Evolutionary conservation across 2,888 invertebrate genomes (phyloP).

Genomic region (Leptothorax acervorum): DNA sequence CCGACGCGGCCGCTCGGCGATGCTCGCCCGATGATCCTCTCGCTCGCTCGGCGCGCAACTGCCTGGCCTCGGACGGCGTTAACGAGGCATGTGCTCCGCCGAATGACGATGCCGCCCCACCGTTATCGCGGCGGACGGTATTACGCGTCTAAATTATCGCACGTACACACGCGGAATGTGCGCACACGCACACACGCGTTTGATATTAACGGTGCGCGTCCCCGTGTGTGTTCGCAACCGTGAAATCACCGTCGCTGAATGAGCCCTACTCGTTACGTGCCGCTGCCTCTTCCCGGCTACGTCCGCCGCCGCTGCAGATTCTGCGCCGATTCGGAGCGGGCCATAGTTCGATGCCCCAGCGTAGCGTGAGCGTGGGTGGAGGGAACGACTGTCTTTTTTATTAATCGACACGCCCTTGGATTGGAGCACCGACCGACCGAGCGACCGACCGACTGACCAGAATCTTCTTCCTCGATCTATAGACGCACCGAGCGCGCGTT

Average conservation of each 20-base stretch:
- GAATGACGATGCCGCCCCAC: conserved; percentile 39
- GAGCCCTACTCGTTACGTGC: conserved; percentile 66
- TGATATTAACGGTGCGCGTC: background rate
- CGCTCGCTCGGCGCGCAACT: conserved; percentile 12
- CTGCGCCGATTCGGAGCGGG: conserved; percentile 52
- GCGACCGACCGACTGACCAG: conserved; percentile 33
- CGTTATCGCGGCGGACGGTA: background rate
- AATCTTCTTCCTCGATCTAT: conserved; percentile 36
- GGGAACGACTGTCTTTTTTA: background rate
- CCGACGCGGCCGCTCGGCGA: background rate
- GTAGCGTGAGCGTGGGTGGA: conserved; percentile 30
- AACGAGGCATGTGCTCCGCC: conserved; percentile 61
- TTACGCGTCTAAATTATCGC: conserved; percentile 43
- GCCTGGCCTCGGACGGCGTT: conserved; percentile 18
- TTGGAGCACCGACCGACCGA: conserved; percentile 49
- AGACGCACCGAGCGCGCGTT: conserved; percentile 29
- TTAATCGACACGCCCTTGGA: conserved; percentile 68
- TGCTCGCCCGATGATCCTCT: background rate
- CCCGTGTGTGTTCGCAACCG: conserved; percentile 30
- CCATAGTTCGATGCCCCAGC: conserved; percentile 56
- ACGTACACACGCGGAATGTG: conserved; percentile 27
- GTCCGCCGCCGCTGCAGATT: conserved; percentile 54
- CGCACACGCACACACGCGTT: conserved; percentile 1
- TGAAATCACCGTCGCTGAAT: conserved; percentile 63
- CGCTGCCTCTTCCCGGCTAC: conserved; percentile 63